Percentiles rank a stretch among this genome's conserved stretches.
Conservation (phyloP, 2,113 vertebrate species). For the Neogobius melanostomus region DNA sequence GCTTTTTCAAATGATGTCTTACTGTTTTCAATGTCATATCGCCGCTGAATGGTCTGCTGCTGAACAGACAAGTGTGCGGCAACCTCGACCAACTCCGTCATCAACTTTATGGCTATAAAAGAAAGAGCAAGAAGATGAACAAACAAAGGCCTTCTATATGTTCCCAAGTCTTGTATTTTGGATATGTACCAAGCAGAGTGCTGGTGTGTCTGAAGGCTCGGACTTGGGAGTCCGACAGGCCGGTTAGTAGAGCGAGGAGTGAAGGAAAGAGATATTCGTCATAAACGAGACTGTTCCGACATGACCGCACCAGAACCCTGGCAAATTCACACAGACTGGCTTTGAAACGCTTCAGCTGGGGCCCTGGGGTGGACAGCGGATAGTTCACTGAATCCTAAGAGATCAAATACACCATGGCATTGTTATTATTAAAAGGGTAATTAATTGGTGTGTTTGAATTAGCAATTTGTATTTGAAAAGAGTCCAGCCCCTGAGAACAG, state of each 20-base stretch:
- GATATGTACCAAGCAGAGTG: slow-evolving; percentile 82
- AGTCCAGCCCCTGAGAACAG: background rate
- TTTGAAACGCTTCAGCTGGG: slow-evolving; percentile 78
- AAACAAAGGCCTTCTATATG: background rate
- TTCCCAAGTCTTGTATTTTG: background rate
- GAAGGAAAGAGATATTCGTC: slow-evolving; percentile 82
- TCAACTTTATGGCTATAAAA: slow-evolving; percentile 75
- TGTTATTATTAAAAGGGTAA: background rate
- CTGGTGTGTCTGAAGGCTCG: slow-evolving; percentile 91
- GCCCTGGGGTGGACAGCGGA: slow-evolving; percentile 75
- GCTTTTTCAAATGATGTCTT: slow-evolving; percentile 53
- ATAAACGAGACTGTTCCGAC: slow-evolving; percentile 80
- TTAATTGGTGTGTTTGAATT: background rate
- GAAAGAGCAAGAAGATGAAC: background rate
- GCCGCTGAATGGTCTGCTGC: slow-evolving; percentile 67
- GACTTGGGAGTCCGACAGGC: slow-evolving; percentile 88
- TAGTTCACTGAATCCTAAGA: slow-evolving; percentile 80
- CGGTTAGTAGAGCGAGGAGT: slow-evolving; percentile 82
- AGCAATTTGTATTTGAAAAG: slow-evolving; percentile 17
- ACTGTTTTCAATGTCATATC: slow-evolving; percentile 63
- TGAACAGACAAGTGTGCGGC: slow-evolving; percentile 61
- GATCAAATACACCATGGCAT: slow-evolving; percentile 3
- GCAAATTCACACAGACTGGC: slow-evolving; percentile 79
- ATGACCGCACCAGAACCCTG: slow-evolving; percentile 73
- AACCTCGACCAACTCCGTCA: slow-evolving; percentile 74